A percentile compares a stretch with the other conserved stretches of the same genome.
phyloP scores from a whole-genome alignment of 2,888 invertebrate genomes.

The Sisyra nigra region DNA sequence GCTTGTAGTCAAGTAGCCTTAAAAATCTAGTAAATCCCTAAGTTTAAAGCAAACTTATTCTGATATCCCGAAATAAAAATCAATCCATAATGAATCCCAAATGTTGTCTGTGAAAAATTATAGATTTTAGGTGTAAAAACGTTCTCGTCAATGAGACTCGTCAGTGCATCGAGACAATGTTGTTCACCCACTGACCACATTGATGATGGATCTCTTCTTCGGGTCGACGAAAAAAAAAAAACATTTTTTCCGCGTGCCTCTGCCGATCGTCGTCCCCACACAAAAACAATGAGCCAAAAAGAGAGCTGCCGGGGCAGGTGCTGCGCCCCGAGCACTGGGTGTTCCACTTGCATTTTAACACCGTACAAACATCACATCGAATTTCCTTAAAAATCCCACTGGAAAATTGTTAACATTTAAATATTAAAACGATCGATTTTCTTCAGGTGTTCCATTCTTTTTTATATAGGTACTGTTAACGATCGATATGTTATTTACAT shows the following conservation, averaged over 20 bases:
- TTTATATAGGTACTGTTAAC: neutral
- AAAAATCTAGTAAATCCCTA: too few relatives aligned
- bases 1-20: too few relatives aligned
- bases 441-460: too few relatives aligned
- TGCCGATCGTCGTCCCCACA: neutral
- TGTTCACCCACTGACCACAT: slow-evolving; percentile 7
- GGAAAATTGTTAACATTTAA: too few relatives aligned
- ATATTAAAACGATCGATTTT: too few relatives aligned
- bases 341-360: slow-evolving; percentile 3
- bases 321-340: slow-evolving; percentile 7
- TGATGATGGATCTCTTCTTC: neutral
- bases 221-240: neutral
- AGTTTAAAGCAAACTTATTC: too few relatives aligned
- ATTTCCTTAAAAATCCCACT: neutral
- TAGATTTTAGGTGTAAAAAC: too few relatives aligned
- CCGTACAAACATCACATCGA: neutral
- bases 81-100: too few relatives aligned
- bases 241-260: neutral
- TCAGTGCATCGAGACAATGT: too few relatives aligned
- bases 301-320: slow-evolving; percentile 6
- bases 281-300: neutral
- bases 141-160: too few relatives aligned
- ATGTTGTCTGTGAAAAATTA: too few relatives aligned
- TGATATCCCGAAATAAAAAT: too few relatives aligned
- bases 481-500: neutral